These are phyloP conservation scores for Calephelis nemesis DNA, from an alignment of 1,140 invertebrate genomes.

Conservation along the genomic window DNA sequence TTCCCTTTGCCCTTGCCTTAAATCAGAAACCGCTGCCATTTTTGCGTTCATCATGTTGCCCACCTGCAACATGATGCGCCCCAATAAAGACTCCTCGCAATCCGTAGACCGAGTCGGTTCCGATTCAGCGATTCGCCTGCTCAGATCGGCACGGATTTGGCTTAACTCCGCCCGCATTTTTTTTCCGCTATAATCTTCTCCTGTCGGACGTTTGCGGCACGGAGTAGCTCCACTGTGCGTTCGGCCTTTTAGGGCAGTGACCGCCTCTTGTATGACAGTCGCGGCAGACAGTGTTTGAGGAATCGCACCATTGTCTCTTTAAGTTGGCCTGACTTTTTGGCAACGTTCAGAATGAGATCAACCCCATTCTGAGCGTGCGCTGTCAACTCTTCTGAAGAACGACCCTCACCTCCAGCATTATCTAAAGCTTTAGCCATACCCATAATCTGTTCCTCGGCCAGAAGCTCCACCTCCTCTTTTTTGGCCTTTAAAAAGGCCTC, in stretches of 20 bases:
- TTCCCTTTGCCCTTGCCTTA: background rate
- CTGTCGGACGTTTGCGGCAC: background rate
- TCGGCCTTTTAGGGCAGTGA: background rate
- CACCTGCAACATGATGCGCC: background rate
- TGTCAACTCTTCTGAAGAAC: background rate
- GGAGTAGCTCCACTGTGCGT: background rate
- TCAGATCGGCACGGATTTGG: background rate
- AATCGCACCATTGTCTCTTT: background rate
- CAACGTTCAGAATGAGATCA: background rate
- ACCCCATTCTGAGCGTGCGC: background rate
- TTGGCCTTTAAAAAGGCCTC: too few species aligned
- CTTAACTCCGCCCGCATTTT: background rate
- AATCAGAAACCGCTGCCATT: background rate
- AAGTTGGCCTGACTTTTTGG: background rate
- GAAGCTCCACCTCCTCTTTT: too few species aligned
- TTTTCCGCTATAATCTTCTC: background rate
- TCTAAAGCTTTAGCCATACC: too few species aligned
- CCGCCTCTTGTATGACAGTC: background rate
- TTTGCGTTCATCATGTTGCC: slow-evolving; percentile 9
- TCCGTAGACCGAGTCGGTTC: background rate
- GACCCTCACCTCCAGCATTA: background rate
- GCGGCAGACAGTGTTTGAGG: background rate
- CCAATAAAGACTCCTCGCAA: background rate
- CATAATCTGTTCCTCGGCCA: too few species aligned
- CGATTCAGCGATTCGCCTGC: background rate